Evolutionary conservation across 2,888 invertebrate species (phyloP).

Genomic region (Phaonia tiefii): DNA sequence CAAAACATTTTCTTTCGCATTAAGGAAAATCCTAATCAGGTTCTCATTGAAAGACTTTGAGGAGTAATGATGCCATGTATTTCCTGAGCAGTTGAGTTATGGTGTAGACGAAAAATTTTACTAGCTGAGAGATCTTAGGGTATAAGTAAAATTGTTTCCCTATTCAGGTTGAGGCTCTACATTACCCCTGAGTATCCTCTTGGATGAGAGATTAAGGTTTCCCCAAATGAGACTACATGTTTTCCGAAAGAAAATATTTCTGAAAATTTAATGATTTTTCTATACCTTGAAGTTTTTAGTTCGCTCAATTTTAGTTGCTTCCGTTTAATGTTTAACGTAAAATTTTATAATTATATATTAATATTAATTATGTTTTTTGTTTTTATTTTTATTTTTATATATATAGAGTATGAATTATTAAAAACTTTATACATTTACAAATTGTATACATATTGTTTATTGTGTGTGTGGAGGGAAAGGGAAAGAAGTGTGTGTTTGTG

Average conservation of each 20-base stretch:
- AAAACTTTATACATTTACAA: slow-evolving; percentile 66
- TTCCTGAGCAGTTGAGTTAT: background rate
- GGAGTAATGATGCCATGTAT: too few relatives aligned
- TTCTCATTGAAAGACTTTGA: too few relatives aligned
- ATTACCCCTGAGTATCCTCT: too few relatives aligned
- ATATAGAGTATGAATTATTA: slow-evolving; percentile 58
- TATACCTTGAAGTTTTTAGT: slow-evolving; percentile 3
- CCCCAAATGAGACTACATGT: too few relatives aligned
- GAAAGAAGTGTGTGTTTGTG: slow-evolving; percentile 38
- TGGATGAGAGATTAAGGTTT: background rate
- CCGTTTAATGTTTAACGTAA: slow-evolving; percentile 41
- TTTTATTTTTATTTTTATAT: slow-evolving; percentile 45
- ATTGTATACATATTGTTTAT: slow-evolving; percentile 61
- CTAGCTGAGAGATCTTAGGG: slow-evolving; percentile 13
- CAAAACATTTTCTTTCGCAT: background rate
- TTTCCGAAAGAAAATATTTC: background rate
- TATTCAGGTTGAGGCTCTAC: background rate
- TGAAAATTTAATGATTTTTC: slow-evolving; percentile 6
- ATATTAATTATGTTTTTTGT: too few relatives aligned
- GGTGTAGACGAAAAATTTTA: background rate
- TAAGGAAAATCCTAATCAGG: too few relatives aligned
- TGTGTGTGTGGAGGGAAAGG: slow-evolving; percentile 34
- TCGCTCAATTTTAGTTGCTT: slow-evolving; percentile 9
- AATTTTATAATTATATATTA: slow-evolving; percentile 47
- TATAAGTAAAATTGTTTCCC: slow-evolving; percentile 16